Evolutionary conservation across 2,797 vertebrate genomes (phyloP).

Genomic region (Gobio occitaniae): DNA sequence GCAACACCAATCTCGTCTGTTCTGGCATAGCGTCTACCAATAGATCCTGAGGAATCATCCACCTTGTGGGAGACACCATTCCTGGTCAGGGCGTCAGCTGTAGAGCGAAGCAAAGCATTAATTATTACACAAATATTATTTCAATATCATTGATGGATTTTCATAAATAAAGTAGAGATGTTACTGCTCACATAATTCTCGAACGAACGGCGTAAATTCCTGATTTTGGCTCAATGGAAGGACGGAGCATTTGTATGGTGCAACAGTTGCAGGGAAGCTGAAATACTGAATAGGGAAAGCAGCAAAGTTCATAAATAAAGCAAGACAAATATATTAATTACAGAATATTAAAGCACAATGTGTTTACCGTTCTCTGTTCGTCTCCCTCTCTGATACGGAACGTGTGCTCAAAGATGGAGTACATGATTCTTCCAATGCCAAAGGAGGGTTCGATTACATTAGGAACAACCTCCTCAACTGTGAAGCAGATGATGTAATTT

Average conservation of each 20-base stretch:
- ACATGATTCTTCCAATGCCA: constrained; percentile 98
- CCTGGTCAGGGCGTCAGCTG: constrained; percentile 93
- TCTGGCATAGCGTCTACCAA: constrained; percentile 94
- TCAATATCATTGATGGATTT: background rate
- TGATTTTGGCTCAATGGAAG: constrained; percentile 98
- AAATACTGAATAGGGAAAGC: constrained; percentile 82
- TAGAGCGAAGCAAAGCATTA: background rate
- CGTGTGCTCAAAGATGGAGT: constrained; percentile 96
- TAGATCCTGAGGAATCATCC: constrained; percentile 95
- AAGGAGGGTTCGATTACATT: constrained; percentile 98
- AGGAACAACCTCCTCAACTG: constrained; percentile 96
- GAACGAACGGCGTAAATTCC: constrained; percentile 95
- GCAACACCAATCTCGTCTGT: constrained; percentile 96
- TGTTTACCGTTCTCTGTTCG: constrained; percentile 93
- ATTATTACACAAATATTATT: background rate
- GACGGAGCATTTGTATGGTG: constrained; percentile 97
- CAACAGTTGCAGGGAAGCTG: constrained; percentile 93
- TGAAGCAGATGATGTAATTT: constrained; percentile 32
- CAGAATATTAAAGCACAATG: background rate
- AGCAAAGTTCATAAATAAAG: background rate
- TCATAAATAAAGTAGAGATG: background rate
- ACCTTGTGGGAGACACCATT: constrained; percentile 93
- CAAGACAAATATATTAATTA: background rate
- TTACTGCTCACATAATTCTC: constrained; percentile 89
- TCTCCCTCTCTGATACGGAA: constrained; percentile 93